These are phyloP conservation scores for Anisognathus igniventris DNA, from an alignment of 2,797 vertebrate species.

Conservation along the genomic window DNA sequence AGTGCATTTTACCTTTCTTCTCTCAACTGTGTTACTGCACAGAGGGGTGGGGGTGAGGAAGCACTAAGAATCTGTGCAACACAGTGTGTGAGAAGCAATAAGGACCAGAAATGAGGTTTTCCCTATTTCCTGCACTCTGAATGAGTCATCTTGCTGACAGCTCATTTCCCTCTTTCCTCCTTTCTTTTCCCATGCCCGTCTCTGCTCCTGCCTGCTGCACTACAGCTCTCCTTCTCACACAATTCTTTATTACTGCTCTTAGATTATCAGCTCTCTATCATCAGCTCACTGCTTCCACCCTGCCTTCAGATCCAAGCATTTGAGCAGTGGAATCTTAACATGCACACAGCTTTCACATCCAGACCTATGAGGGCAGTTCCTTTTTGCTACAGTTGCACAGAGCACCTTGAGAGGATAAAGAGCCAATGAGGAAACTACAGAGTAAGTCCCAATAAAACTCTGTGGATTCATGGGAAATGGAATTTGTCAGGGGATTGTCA, in stretches of 20 bases:
- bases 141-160: not conserved
- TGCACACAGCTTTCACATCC: not conserved
- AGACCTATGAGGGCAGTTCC: not conserved
- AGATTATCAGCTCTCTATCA: not conserved
- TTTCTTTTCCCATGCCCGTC: not conserved
- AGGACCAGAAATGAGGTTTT: not conserved
- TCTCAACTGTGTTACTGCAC: not conserved
- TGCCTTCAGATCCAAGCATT: not conserved
- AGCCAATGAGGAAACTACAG: not conserved
- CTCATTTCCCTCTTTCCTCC: not conserved
- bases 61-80: not conserved
- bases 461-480: not conserved
- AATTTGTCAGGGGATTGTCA: not conserved
- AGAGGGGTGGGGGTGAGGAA: not conserved
- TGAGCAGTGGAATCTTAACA: not conserved
- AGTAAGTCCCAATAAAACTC: not conserved
- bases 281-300: not conserved
- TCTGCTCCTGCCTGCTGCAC: not conserved
- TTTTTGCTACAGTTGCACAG: not conserved
- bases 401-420: not conserved
- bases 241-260: not conserved
- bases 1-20: not conserved
- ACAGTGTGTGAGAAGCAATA: not conserved
- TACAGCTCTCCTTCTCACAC: not conserved
- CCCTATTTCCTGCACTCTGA: not conserved